phyloP scores from a whole-genome alignment of 30 jellyfish, hydroid and myxozoan species.

The Rhopilema esculentum region DNA sequence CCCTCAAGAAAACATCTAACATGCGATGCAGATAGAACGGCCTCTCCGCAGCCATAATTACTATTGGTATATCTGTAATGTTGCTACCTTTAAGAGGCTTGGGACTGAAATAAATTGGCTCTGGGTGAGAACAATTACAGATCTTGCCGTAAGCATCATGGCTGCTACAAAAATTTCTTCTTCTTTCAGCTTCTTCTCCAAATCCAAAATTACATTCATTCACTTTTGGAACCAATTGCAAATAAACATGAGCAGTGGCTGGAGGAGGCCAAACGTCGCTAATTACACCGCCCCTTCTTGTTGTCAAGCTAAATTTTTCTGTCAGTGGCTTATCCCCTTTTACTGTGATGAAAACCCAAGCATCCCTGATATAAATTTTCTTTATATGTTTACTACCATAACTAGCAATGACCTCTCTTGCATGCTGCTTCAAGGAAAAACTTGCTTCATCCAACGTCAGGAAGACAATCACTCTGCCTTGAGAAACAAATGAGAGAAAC shows the following conservation, averaged over 20 bases:
- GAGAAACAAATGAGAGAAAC: slow-evolving; percentile 66
- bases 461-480: slow-evolving; percentile 86
- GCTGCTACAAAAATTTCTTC: slow-evolving; percentile 75
- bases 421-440: slow-evolving; percentile 53
- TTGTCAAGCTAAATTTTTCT: slow-evolving; percentile 69
- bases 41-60: slow-evolving; percentile 93
- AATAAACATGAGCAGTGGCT: slow-evolving; percentile 56
- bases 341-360: slow-evolving; percentile 78
- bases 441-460: slow-evolving; percentile 88
- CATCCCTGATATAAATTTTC: slow-evolving; percentile 74
- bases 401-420: slow-evolving; percentile 51
- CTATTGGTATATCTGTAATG: slow-evolving; percentile 80
- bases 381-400: slow-evolving; percentile 81
- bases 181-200: slow-evolving; percentile 56
- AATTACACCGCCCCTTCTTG: slow-evolving; percentile 19
- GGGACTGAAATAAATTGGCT: slow-evolving; percentile 78
- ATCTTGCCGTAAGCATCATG: slow-evolving; percentile 95
- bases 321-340: slow-evolving; percentile 63
- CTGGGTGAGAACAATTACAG: slow-evolving; percentile 88
- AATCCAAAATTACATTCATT: slow-evolving; percentile 70
- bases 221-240: slow-evolving; percentile 22
- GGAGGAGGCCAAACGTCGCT: slow-evolving; percentile 78
- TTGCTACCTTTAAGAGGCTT: slow-evolving; percentile 50
- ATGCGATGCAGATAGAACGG: slow-evolving; percentile 85
- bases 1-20: slow-evolving; percentile 81